A percentile compares a stretch with the other conserved stretches of the same genome.
phyloP scores from a whole-genome alignment of 64 coral and sea anemone genomes.

The Pocillopora verrucosa region DNA sequence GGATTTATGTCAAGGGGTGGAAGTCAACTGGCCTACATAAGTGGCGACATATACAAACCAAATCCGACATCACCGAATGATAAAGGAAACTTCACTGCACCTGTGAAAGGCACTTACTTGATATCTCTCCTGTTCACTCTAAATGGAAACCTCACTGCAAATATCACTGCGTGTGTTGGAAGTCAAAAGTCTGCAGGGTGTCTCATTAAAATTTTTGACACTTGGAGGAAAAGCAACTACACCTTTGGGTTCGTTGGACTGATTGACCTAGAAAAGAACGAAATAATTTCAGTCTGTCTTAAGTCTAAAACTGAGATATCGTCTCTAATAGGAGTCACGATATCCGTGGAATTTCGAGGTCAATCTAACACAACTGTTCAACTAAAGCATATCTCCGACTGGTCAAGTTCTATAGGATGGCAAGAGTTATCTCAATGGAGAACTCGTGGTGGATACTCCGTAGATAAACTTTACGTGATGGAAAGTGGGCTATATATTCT shows the following conservation, averaged over 20 bases:
- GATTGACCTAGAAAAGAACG: not conserved
- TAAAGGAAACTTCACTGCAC: not conserved
- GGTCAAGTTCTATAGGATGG: not conserved
- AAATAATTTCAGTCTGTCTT: constrained; percentile 6
- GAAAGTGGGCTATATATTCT: constrained; percentile 17
- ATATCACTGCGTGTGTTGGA: constrained; percentile 28
- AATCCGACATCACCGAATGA: not conserved
- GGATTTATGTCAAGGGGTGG: constrained; percentile 1
- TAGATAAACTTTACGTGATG: not conserved
- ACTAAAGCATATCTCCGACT: not conserved
- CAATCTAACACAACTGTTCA: not conserved
- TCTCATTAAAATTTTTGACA: not conserved
- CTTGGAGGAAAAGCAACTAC: not conserved
- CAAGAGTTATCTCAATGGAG: not conserved
- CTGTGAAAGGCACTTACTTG: constrained; percentile 5
- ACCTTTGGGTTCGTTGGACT: constrained; percentile 5
- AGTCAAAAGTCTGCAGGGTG: constrained; percentile 5
- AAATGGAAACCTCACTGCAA: not conserved
- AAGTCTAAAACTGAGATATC: not conserved
- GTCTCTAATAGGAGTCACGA: not conserved
- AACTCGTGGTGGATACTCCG: not conserved
- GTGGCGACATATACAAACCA: not conserved
- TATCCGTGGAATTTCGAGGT: not conserved
- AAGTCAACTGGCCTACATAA: constrained; percentile 17
- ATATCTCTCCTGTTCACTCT: not conserved